Base-by-base conservation (phyloP, 2,797 vertebrate species). In the Phaenicophaeus curvirostris region DNA sequence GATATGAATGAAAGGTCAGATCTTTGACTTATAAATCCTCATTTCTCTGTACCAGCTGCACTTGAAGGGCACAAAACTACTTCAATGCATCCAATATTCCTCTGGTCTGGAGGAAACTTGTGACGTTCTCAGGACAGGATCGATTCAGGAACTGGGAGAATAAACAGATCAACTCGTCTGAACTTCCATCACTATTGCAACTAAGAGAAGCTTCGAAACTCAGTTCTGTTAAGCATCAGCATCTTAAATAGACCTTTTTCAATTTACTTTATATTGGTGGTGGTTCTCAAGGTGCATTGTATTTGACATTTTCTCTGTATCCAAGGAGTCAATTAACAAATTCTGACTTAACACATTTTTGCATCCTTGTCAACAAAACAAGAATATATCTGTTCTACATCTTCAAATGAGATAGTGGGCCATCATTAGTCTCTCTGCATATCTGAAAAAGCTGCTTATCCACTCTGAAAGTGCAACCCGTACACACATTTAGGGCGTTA, bases 1-100 rank as follows among this genome's bases (percentile, higher is more conserved):
- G 74, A 61, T 82, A 66, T 24, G 46, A 86, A 74, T 31, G 41
- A 84, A 95, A 93, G 83, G 88, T 77, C 78, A 93, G 44, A 46
- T 65, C 63, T 86, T 62, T 80, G 61, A 87, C 75, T 72, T 81
- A n/a, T 21, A 90, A 90, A 90, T 85, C 30, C 31, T 30, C 42
- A 39, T 90, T 82, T 79, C 35, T 76, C 63, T 79, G 53, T 62
- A 79, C 37, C 41, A 79, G 81, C 63, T 84, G 55, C 58, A 61
- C 14, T 74, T 79, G 71, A 82, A 93, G 67, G 53, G 30, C 77
- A 86, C 53, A 79, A 31, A 89, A 28, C 39, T 79, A 58, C 74
- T 76, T 78, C 63, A 76, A 5, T 25, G 39, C 42, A 69, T 35
- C 42, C 53, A 61, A 2, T 78, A 55, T 84, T 78, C 24, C 57